phyloP scores from a whole-genome alignment of 2,113 vertebrate genomes.

The Bombycilla garrulus region DNA sequence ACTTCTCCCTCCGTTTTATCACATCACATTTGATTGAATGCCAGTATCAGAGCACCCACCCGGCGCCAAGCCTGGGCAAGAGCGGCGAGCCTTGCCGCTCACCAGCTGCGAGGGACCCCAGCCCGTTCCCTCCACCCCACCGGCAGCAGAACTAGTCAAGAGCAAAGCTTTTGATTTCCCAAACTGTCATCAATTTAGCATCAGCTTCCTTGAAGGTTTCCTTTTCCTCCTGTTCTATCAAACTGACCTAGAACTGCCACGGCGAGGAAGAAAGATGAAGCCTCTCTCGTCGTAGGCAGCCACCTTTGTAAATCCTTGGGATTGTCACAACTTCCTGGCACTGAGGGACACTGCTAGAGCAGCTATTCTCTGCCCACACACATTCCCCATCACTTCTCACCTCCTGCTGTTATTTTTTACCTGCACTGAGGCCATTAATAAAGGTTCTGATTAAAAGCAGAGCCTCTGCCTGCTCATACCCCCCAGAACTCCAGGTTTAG shows the following conservation, averaged over 20 bases:
- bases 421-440: accelerated
- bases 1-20: neutral
- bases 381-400: neutral
- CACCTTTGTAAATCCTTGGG: neutral
- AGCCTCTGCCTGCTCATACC: neutral
- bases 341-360: accelerated
- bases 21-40: accelerated
- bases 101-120: neutral
- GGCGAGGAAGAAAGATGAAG: neutral
- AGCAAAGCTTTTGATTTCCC: neutral
- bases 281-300: neutral
- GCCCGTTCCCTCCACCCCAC: neutral
- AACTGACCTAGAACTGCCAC: constrained; percentile 50
- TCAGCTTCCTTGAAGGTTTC: neutral
- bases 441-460: neutral
- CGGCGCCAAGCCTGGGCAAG: accelerated
- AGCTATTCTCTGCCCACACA: neutral
- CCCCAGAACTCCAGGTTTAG: accelerated
- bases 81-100: accelerated
- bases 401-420: neutral
- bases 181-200: neutral
- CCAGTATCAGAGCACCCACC: neutral
- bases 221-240: neutral
- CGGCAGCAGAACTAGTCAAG: neutral
- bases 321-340: neutral